Evolutionary conservation across 2,797 vertebrate genomes (phyloP).

Genomic region (Scyliorhinus canicula): DNA sequence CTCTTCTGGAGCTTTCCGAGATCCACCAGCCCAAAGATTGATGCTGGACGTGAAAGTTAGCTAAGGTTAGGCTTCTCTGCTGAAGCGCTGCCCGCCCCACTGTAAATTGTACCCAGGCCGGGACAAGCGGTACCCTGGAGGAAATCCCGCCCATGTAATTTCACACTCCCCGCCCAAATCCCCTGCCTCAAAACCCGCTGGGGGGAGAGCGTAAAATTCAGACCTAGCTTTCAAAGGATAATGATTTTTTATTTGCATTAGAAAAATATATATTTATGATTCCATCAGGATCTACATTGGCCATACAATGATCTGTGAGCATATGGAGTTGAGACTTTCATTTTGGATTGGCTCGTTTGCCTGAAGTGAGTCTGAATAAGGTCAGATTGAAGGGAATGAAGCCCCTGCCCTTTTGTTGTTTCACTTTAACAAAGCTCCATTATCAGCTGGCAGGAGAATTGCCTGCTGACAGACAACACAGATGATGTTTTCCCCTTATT

Average conservation of each 20-base stretch:
- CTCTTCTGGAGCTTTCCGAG: too few species aligned
- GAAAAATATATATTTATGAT: neutral
- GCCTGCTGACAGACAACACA: neutral
- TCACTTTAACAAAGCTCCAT: neutral
- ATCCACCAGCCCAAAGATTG: too few species aligned
- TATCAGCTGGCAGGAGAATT: neutral
- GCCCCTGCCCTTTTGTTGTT: neutral
- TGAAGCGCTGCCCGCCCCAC: too few species aligned
- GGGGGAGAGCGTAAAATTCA: neutral
- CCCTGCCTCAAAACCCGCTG: too few species aligned
- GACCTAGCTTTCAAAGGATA: too few species aligned
- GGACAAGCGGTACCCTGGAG: too few species aligned
- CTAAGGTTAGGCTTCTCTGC: too few species aligned
- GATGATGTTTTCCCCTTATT: slow-evolving; percentile 19
- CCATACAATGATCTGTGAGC: neutral
- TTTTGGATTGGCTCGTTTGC: neutral
- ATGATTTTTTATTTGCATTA: neutral
- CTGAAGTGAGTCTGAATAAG: neutral
- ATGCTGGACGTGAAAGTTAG: too few species aligned
- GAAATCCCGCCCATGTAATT: too few species aligned
- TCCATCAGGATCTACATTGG: neutral
- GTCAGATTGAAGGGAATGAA: neutral
- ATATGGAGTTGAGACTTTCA: neutral
- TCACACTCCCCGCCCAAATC: too few species aligned
- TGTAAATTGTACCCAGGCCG: too few species aligned